Base-by-base conservation (phyloP, 2,797 vertebrate species). In the Capromys pilorides region DNA sequence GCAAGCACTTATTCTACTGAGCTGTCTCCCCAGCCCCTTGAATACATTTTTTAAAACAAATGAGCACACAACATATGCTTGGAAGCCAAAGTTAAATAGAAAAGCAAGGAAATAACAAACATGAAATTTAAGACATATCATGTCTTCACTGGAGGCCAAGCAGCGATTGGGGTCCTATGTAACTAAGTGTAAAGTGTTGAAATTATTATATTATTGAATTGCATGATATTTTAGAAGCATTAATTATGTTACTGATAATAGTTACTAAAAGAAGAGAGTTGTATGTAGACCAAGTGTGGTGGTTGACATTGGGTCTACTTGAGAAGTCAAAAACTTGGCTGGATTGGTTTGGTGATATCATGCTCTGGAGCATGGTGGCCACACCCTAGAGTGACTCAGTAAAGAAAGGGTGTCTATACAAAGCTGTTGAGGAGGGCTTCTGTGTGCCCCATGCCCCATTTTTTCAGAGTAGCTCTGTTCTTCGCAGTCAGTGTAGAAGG, bases 31-130 rank as follows among this genome's bases (percentile, higher is more conserved):
- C 45, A 45, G 45, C 8, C 45, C 45, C 45, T 45, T 45, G 45
- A 93, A 91, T 88, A 82, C 4, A 24, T 86, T 95, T 64, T 66
- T 88, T 49, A 78, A 94, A 93, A 51, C 82, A 84, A 89, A 18
- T 2, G 67, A 94, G 90, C 24, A 5, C 22, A 92, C 16, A 67
- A 4, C 18, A 2, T 64, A 36, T 66, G 11, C 13, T 86, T 88
- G 22, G 36, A 78, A 78, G 31, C 80, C 71, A 24, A 84, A 62
- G 45, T 36, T 54, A 31, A 41, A 89, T 54, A 71, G 22, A 85
- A 93, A 94, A 59, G 36, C 1, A 85, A 61, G 14, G 8, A 28
- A 90, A 49, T 28, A 9, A 39, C 26, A 66, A 88, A 11, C 1
- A 64, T 16, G 21, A 86, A 59, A 19, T 93, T 95, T 54, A 75